These are phyloP conservation scores for Calameuta pallipes DNA, from an alignment of 2,888 invertebrate species.

Conservation along the genomic window DNA sequence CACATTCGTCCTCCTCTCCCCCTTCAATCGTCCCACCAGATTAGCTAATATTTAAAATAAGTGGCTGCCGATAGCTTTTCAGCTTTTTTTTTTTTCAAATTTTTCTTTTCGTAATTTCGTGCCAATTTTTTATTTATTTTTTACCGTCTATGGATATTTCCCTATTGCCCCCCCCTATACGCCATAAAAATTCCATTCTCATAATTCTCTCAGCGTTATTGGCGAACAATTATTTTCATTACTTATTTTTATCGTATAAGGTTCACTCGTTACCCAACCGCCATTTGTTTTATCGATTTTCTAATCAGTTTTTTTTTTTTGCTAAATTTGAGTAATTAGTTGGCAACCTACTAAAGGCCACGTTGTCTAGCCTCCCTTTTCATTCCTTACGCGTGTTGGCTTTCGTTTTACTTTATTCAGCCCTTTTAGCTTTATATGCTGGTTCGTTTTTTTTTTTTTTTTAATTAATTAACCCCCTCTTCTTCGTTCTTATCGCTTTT, in stretches of 20 bases:
- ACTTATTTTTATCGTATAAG: background rate
- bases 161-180: too few relatives aligned
- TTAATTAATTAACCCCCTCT: background rate
- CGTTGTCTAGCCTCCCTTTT: background rate
- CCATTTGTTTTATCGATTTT: background rate
- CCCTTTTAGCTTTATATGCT: background rate
- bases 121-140: too few relatives aligned
- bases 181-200: constrained; percentile 11
- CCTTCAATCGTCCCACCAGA: background rate
- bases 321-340: background rate
- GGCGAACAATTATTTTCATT: background rate
- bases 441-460: background rate
- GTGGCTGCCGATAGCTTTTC: constrained; percentile 27
- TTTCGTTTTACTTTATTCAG: background rate
- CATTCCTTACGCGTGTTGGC: background rate
- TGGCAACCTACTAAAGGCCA: background rate
- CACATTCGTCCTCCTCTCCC: constrained; percentile 1
- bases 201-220: constrained; percentile 17
- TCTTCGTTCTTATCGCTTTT: background rate
- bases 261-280: background rate
- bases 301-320: background rate
- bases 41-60: background rate
- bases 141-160: too few relatives aligned
- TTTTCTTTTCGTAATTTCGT: background rate
- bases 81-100: constrained; percentile 6